Evolutionary conservation across 92 coral and sea anemone genomes (phyloP), one percentile per base, ranked within the genome.

Genomic region (Paramuricea clavata): DNA sequence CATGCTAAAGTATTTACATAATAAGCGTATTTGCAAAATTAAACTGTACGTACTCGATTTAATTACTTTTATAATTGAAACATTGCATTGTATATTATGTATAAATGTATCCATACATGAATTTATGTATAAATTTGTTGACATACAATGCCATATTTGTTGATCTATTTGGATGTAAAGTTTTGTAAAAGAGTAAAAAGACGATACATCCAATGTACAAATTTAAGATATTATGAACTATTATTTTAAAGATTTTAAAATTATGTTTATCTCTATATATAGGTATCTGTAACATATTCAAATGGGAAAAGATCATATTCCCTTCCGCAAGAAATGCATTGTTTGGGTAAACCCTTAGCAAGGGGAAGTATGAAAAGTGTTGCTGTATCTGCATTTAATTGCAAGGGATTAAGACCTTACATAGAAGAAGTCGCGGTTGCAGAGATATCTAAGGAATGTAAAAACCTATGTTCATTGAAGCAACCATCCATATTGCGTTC

Each of bases 311-410:
- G 19, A 33, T 32, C 35, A 32, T 30, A 23, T 12, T 26, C 85
- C 19, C 85, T 81, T 4, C 85, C 76, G 13, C 64, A 25, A 34
- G 85, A 81, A 67, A 60, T 81, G 85, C 85, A 81, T 69, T 19
- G 67, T 35, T 64, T 82, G 70, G 87, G 87, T 9, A 69, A 68
- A 82, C 35, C 80, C 26, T 25, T 82, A 41, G 87, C 67, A 68
- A 68, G 87, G 30, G 87, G 87, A 82, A 82, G 49, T 19, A 65
- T 42, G 13, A 82, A 68, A 43, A 68, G 80, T 43, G 68, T 82
- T 73, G 79, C 87, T 32, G 1, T 27, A 10, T 39, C 87, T 16
- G 80, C 47, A 12, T 62, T 82, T 22, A 56, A 82, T 3, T 42
- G 79, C 8, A 36, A 21, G 17, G 34, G 25, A 25, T 49, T 69